phyloP scores from a whole-genome alignment of 2,888 invertebrate species.

The Phaonia tiefii region DNA sequence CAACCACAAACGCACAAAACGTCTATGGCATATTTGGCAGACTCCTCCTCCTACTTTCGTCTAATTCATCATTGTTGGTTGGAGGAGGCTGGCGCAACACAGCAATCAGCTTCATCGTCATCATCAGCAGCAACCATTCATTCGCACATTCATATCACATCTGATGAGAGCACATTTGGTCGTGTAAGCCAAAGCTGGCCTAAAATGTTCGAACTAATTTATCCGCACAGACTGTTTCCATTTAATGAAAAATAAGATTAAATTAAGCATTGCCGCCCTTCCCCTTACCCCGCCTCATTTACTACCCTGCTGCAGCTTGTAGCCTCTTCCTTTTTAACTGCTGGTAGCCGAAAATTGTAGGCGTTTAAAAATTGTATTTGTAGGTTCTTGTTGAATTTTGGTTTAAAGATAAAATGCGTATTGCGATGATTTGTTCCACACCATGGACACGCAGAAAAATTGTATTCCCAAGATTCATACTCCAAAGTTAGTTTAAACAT shows the following conservation, averaged over 20 bases:
- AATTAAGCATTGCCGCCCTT: constrained; percentile 47
- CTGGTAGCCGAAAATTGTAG: not conserved
- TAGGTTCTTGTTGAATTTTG: constrained; percentile 1
- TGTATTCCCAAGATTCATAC: no score
- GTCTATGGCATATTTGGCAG: constrained; percentile 10
- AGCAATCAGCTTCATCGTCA: no score
- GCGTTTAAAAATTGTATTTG: constrained; percentile 2
- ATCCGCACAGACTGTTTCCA: constrained; percentile 54
- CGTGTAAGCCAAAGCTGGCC: not conserved
- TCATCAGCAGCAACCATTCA: no score
- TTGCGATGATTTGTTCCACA: not conserved
- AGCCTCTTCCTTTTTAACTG: no score
- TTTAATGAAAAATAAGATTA: constrained; percentile 64
- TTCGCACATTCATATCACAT: no score
- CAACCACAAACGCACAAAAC: constrained; percentile 40
- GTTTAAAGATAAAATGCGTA: constrained; percentile 5
- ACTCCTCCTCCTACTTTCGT: not conserved
- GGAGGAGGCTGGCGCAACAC: no score
- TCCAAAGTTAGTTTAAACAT: no score
- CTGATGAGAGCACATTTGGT: no score
- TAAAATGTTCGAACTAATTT: constrained; percentile 56
- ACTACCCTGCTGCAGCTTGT: no score
- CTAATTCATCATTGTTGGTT: constrained; percentile 51
- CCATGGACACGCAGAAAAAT: not conserved
- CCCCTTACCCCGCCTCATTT: not conserved